These are phyloP conservation scores for Macroglossus sobrinus DNA, from an alignment of 2,113 vertebrate genomes.

Conservation along the genomic window DNA sequence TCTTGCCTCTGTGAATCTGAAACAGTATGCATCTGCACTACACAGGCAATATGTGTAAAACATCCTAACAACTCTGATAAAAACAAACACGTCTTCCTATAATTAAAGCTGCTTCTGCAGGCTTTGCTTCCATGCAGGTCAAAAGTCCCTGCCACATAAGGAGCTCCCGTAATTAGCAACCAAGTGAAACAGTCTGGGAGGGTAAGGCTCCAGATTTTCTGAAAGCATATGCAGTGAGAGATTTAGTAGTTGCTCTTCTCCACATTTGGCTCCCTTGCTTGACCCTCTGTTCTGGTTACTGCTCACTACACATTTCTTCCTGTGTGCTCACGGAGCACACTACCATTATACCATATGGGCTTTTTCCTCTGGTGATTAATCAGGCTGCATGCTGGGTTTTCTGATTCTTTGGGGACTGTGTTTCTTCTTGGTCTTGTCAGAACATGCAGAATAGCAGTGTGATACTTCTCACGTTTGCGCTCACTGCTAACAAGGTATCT, in stretches of 20 bases:
- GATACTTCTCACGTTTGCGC: constrained; percentile 66
- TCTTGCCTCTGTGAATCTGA: constrained; percentile 46
- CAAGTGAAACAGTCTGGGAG: constrained; percentile 8
- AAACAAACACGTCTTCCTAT: constrained; percentile 72
- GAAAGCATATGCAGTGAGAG: constrained; percentile 24
- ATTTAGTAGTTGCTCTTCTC: constrained; percentile 35
- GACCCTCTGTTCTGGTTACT: constrained; percentile 66
- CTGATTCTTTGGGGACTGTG: constrained; percentile 74
- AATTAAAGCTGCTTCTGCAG: constrained; percentile 62
- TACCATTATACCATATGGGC: constrained; percentile 71
- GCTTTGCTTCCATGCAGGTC: constrained; percentile 67
- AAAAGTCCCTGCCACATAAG: constrained; percentile 61
- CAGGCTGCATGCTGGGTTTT: constrained; percentile 75
- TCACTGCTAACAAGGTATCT: constrained; percentile 74
- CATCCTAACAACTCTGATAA: constrained; percentile 61
- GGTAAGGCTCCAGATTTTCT: constrained; percentile 72
- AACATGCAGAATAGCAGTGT: constrained; percentile 64
- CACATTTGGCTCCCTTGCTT: not conserved
- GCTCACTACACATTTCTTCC: constrained; percentile 59
- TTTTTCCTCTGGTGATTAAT: constrained; percentile 79
- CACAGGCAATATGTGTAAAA: constrained; percentile 66
- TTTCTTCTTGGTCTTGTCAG: constrained; percentile 79
- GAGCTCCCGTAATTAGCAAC: constrained; percentile 67
- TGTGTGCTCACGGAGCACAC: constrained; percentile 33
- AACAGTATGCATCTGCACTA: constrained; percentile 63